Evolutionary conservation across 2,888 invertebrate species (phyloP).

Genomic region (Hypercompe scribonia): DNA sequence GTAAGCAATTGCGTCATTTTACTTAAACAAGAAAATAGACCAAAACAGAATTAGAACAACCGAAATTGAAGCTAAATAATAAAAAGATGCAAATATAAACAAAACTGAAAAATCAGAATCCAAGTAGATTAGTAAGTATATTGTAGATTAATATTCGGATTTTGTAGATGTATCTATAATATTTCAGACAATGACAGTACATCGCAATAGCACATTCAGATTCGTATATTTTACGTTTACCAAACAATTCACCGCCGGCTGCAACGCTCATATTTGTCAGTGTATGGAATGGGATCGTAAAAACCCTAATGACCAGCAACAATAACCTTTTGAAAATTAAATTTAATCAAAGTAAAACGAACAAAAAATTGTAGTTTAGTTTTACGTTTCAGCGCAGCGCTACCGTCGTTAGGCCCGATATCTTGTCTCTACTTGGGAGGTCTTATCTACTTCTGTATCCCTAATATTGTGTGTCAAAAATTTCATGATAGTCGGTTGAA

Average conservation of each 20-base stretch:
- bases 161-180: no score
- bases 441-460: background rate
- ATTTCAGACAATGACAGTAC: background rate
- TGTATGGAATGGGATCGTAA: background rate
- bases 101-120: no score
- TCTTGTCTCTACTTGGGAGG: background rate
- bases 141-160: no score
- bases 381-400: background rate
- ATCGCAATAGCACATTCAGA: background rate
- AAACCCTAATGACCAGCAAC: no score
- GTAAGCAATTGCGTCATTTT: no score
- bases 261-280: background rate
- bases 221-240: background rate
- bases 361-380: background rate
- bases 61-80: no score
- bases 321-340: background rate
- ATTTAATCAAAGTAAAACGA: no score
- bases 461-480: background rate
- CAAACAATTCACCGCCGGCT: background rate
- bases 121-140: no score
- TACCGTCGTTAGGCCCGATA: no score
- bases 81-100: no score
- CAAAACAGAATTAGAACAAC: no score
- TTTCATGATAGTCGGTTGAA: background rate
- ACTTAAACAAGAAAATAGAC: no score